Evolutionary conservation across 92 coral and sea anemone genomes (phyloP).

Genomic region (Paragorgia papillata): DNA sequence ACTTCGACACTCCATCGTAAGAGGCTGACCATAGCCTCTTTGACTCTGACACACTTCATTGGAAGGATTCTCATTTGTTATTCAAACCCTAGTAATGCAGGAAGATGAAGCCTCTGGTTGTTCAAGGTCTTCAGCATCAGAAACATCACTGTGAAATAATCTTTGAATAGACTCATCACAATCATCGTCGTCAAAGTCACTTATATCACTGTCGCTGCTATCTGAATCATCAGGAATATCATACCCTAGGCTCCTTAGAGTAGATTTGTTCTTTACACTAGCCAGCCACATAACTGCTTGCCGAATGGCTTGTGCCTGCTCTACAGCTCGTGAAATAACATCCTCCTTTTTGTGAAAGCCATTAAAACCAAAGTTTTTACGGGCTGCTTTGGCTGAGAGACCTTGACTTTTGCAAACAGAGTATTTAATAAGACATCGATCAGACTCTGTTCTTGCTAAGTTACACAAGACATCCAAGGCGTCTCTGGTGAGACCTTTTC

Average conservation of each 20-base stretch:
- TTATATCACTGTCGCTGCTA: slow-evolving; percentile 39
- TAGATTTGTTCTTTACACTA: slow-evolving; percentile 36
- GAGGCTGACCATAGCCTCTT: too few species aligned
- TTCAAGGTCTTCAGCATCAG: too few species aligned
- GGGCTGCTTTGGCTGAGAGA: too few species aligned
- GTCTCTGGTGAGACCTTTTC: slow-evolving; percentile 33
- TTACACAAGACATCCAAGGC: slow-evolving; percentile 45
- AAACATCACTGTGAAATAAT: too few species aligned
- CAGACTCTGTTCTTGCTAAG: slow-evolving; percentile 43
- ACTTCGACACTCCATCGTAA: too few species aligned
- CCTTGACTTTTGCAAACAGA: slow-evolving; percentile 52
- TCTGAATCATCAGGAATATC: slow-evolving; percentile 35
- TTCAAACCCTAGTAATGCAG: slow-evolving; percentile 5
- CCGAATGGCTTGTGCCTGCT: too few species aligned
- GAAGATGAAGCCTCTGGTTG: neutral
- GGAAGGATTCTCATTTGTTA: neutral
- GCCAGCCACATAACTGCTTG: slow-evolving; percentile 52
- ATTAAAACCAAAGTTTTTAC: slow-evolving; percentile 42
- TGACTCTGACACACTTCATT: slow-evolving; percentile 5
- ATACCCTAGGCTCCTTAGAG: slow-evolving; percentile 43
- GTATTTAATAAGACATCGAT: slow-evolving; percentile 44
- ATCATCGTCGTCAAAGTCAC: neutral
- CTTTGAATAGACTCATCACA: slow-evolving; percentile 23
- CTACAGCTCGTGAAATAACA: slow-evolving; percentile 40
- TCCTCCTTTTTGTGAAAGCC: slow-evolving; percentile 34